Evolutionary conservation across 2,797 vertebrate species (phyloP).

Genomic region (Sebastolobus altivelis): DNA sequence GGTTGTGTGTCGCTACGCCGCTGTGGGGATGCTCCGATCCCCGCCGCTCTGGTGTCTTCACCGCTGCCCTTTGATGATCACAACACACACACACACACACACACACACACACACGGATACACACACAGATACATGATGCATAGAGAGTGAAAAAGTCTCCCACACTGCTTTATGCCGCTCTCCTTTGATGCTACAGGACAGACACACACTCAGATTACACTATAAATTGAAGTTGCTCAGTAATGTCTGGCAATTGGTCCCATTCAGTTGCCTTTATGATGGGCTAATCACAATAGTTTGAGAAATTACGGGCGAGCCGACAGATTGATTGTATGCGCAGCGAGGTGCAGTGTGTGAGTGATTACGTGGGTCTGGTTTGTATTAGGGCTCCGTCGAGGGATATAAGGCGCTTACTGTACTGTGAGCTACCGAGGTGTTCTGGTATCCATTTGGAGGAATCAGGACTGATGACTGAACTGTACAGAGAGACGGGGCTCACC

Average conservation of each 20-base stretch:
- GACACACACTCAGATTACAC: constrained; percentile 54
- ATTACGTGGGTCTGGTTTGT: constrained; percentile 75
- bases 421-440: constrained; percentile 89
- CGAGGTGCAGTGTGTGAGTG: constrained; percentile 76
- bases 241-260: constrained; percentile 73
- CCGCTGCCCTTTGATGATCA: constrained; percentile 76
- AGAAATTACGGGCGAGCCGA: constrained; percentile 67
- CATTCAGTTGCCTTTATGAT: constrained; percentile 74
- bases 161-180: constrained; percentile 23
- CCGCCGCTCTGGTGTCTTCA: constrained; percentile 77
- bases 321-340: constrained; percentile 77
- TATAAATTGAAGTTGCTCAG: constrained; percentile 49
- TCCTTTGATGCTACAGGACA: constrained; percentile 67
- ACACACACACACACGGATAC: constrained; percentile 14
- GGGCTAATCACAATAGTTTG: constrained; percentile 80
- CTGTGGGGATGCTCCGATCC: constrained; percentile 73
- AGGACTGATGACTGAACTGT: constrained; percentile 87
- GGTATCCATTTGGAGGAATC: constrained; percentile 91
- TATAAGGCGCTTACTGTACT: constrained; percentile 72
- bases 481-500: constrained; percentile 50
- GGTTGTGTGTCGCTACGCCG: constrained; percentile 72
- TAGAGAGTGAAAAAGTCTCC: constrained; percentile 33
- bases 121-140: constrained; percentile 16
- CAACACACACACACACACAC: constrained; percentile 26
- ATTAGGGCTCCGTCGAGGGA: constrained; percentile 72